These are phyloP conservation scores for Crocodylus rhombifer DNA, from an alignment of 2,797 vertebrate species.

Conservation along the genomic window DNA sequence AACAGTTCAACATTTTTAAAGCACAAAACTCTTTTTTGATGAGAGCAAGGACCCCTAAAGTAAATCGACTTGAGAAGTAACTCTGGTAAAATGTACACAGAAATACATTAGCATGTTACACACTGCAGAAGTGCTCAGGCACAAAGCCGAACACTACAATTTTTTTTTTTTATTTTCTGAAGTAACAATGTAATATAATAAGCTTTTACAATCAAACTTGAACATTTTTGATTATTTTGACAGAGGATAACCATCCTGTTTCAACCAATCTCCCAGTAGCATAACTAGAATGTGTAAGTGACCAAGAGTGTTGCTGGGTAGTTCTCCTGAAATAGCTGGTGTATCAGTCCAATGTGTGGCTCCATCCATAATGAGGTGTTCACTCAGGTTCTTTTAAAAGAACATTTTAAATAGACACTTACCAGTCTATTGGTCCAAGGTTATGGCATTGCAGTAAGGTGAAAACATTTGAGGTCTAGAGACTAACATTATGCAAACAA, in stretches of 20 bases:
- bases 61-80: not conserved
- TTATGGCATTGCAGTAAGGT: not conserved
- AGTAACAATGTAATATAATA: not conserved
- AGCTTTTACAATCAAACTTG: not conserved
- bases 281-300: not conserved
- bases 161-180: not conserved
- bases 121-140: not conserved
- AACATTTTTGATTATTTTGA: not conserved
- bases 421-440: not conserved
- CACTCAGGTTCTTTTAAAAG: no score
- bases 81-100: not conserved
- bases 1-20: not conserved
- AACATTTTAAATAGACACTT: not conserved
- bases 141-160: not conserved
- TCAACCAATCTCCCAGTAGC: not conserved
- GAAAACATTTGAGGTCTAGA: not conserved
- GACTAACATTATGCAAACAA: not conserved
- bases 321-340: no score
- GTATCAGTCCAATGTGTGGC: no score
- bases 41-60: not conserved
- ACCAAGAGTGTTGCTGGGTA: no score
- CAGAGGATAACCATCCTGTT: not conserved
- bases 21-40: not conserved
- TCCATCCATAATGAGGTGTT: no score
- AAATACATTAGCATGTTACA: not conserved